Percentiles rank a stretch among this genome's conserved stretches.
Conservation (phyloP, 2,797 vertebrate species). For the Myotis vivesi region DNA sequence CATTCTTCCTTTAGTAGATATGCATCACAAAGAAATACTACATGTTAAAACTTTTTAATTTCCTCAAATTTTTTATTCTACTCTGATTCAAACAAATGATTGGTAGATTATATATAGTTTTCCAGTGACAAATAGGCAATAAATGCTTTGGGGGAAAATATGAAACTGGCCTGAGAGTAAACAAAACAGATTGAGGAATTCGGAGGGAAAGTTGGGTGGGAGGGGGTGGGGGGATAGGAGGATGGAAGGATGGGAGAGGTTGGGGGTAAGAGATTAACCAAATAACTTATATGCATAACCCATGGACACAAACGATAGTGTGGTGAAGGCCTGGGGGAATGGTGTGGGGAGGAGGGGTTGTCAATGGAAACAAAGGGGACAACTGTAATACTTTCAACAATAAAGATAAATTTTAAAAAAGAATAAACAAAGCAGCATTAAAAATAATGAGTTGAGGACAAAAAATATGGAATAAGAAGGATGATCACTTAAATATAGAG, state of each 20-base stretch:
- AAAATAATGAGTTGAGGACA: background rate
- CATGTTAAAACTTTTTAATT: background rate
- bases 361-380: no score
- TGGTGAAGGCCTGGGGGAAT: no score
- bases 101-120: background rate
- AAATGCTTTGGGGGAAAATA: background rate
- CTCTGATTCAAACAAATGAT: conserved; percentile 2
- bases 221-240: no score
- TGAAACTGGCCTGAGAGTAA: background rate
- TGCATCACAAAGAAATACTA: background rate
- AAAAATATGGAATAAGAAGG: background rate
- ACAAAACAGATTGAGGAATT: no score
- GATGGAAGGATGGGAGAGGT: no score
- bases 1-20: conserved; percentile 19
- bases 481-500: background rate
- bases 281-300: no score
- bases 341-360: no score
- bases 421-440: background rate
- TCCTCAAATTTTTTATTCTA: conserved; percentile 44
- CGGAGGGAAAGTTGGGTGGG: no score
- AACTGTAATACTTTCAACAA: no score
- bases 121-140: background rate
- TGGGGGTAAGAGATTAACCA: no score
- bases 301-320: no score
- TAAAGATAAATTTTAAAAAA: background rate